Evolutionary conservation across 2,113 vertebrate species (phyloP).

Genomic region (Telmatochromis sp.): DNA sequence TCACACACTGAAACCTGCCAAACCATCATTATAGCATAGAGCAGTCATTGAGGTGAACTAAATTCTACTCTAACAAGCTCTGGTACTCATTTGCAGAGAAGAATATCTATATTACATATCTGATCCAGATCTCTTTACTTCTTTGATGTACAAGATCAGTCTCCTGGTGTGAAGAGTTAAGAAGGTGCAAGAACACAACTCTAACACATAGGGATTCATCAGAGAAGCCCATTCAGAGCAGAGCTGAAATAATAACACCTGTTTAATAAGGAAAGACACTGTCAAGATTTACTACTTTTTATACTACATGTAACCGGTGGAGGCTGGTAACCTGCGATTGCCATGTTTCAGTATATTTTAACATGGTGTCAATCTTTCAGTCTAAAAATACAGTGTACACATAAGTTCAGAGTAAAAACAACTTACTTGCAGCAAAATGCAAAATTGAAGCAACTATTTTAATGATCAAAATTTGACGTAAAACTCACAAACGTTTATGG

Average conservation of each 20-base stretch:
- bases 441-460: neutral
- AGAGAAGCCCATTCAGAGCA: neutral
- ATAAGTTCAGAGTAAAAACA: neutral
- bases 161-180: neutral
- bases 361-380: neutral
- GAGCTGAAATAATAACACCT: neutral
- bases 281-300: neutral
- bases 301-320: neutral
- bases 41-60: neutral
- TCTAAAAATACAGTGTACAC: neutral
- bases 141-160: neutral
- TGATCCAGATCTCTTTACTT: neutral
- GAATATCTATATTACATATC: neutral
- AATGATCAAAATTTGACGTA: neutral
- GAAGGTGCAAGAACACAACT: neutral
- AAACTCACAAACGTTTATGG: neutral
- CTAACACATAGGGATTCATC: neutral
- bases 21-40: neutral
- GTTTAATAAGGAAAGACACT: neutral
- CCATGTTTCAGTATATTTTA: neutral
- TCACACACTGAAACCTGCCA: neutral
- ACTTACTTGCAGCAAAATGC: neutral
- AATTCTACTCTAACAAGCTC: neutral
- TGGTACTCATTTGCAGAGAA: neutral
- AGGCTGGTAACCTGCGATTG: neutral